phyloP scores from a whole-genome alignment of 2,797 vertebrate species.

The Fundulus diaphanus region DNA sequence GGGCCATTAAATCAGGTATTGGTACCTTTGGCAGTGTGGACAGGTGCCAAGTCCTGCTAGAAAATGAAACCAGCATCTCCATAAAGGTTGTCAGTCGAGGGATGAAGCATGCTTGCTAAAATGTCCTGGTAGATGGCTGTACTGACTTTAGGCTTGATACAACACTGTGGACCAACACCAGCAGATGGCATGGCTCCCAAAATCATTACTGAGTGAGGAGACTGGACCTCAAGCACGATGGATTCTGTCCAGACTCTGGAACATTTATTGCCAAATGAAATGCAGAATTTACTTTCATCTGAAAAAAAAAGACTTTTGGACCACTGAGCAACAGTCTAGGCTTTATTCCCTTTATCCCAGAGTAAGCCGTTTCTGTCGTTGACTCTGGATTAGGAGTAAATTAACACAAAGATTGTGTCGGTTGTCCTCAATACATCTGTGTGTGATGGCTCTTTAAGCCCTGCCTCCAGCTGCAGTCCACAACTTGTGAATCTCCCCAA shows the following conservation, averaged over 20 bases:
- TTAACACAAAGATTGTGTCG: too few relatives aligned
- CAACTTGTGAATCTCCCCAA: background rate
- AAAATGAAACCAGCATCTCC: background rate
- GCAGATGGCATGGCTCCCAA: too few relatives aligned
- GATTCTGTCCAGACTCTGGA: background rate
- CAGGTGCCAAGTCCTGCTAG: background rate
- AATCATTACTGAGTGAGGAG: too few relatives aligned
- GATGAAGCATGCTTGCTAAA: background rate
- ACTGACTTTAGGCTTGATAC: too few relatives aligned
- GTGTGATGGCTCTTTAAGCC: too few relatives aligned
- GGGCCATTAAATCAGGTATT: background rate
- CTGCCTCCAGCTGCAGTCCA: too few relatives aligned
- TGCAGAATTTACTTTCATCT: background rate
- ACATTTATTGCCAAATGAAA: background rate
- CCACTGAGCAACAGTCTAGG: background rate
- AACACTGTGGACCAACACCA: too few relatives aligned
- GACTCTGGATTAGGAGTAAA: too few relatives aligned
- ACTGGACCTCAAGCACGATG: background rate
- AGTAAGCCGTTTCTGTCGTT: background rate
- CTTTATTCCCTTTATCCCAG: background rate
- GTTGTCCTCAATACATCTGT: too few relatives aligned
- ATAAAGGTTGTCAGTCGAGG: background rate
- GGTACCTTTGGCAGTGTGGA: background rate
- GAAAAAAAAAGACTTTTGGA: background rate
- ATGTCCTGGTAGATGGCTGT: background rate